Evolutionary conservation across 2,888 invertebrate genomes (phyloP).

Genomic region (Tetranychus piercei): DNA sequence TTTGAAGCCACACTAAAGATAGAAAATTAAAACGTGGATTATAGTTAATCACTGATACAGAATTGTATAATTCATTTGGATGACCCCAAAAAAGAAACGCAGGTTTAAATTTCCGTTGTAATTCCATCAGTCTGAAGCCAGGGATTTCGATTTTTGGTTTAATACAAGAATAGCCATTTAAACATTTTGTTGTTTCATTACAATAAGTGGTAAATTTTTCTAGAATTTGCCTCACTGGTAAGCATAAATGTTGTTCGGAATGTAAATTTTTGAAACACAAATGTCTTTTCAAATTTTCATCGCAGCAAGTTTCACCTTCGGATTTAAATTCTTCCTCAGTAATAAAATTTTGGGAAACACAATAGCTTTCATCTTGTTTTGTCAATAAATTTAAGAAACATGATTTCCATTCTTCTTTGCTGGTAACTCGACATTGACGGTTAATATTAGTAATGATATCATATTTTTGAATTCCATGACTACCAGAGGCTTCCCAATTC

Average conservation of each 20-base stretch:
- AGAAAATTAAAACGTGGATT: conserved; percentile 33
- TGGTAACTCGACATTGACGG: conserved; percentile 47
- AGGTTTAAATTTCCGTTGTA: not conserved
- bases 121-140: conserved; percentile 11
- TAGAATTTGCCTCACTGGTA: not conserved
- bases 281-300: not conserved
- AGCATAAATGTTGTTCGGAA: not conserved
- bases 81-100: conserved; percentile 56
- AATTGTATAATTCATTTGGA: conserved; percentile 48
- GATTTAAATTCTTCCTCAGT: not conserved
- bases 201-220: not conserved
- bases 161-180: not conserved
- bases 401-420: conserved; percentile 47
- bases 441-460: conserved; percentile 62
- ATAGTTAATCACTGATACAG: conserved; percentile 30
- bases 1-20: conserved; percentile 29
- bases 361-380: conserved; percentile 17
- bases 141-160: not conserved
- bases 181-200: not conserved
- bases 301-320: not conserved
- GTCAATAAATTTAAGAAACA: conserved; percentile 40
- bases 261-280: not conserved
- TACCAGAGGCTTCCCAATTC: not conserved
- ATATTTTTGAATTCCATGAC: not conserved
- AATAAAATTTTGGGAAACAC: conserved; percentile 9